phyloP scores from a whole-genome alignment of 2,888 invertebrate species.

The Rosalia funebris region DNA sequence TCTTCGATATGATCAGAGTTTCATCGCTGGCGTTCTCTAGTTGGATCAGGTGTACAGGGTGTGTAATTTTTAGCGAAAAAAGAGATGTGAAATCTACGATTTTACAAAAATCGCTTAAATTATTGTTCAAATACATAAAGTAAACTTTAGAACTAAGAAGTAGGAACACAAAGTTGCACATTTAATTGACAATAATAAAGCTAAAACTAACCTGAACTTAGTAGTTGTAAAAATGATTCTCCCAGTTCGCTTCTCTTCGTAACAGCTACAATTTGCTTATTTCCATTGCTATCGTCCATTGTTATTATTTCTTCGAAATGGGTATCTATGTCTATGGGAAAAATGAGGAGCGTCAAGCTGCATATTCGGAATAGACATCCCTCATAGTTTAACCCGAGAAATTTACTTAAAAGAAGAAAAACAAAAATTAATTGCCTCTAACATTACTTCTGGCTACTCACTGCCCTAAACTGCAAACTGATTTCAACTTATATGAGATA shows the following conservation, averaged over 20 bases:
- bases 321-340: conserved; percentile 34
- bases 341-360: conserved; percentile 37
- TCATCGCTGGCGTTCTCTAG: conserved; percentile 52
- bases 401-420: conserved; percentile 36
- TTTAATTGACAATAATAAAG: too few relatives aligned
- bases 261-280: conserved; percentile 32
- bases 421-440: too few relatives aligned
- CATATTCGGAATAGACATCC: conserved; percentile 43
- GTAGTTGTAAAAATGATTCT: conserved; percentile 34
- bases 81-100: conserved; percentile 45
- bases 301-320: conserved; percentile 37
- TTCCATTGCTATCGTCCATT: conserved; percentile 29
- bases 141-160: too few relatives aligned
- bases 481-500: conserved; percentile 31
- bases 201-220: conserved; percentile 32
- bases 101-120: conserved; percentile 23
- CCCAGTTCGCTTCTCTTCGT: conserved; percentile 36
- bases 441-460: too few relatives aligned
- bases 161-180: too few relatives aligned
- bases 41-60: conserved; percentile 47
- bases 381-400: conserved; percentile 41
- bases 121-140: too few relatives aligned
- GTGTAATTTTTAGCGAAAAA: conserved; percentile 50
- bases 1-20: conserved; percentile 50
- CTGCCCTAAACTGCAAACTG: conserved; percentile 30